phyloP scores from a whole-genome alignment of 2,888 invertebrate species.

The Sinodicranocentrus sp. region DNA sequence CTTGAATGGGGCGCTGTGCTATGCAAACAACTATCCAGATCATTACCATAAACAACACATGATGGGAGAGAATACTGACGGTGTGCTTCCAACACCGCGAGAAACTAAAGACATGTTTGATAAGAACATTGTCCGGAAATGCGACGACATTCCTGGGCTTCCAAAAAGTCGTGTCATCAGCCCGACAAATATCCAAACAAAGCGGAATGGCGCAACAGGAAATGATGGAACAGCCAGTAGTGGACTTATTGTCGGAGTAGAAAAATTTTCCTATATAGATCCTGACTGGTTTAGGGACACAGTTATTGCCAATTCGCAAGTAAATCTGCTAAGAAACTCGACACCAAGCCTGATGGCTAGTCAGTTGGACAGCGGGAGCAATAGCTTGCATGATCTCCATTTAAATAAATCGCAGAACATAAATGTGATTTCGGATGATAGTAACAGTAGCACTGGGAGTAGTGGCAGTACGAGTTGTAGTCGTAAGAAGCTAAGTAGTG shows the following conservation, averaged over 20 bases:
- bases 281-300: conserved; percentile 76
- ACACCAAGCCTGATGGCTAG: conserved; percentile 39
- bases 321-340: conserved; percentile 67
- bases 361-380: conserved; percentile 20
- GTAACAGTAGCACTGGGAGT: conserved; percentile 36
- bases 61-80: background rate
- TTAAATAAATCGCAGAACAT: conserved; percentile 58
- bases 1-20: conserved; percentile 39
- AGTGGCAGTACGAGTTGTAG: conserved; percentile 60
- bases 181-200: conserved; percentile 39
- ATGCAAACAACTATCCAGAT: conserved; percentile 53
- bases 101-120: conserved; percentile 67
- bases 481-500: conserved; percentile 44
- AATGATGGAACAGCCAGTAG: conserved; percentile 26
- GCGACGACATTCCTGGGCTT: conserved; percentile 68
- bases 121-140: conserved; percentile 54
- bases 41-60: conserved; percentile 56
- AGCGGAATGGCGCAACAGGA: conserved; percentile 37
- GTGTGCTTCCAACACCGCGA: no score
- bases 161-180: conserved; percentile 48
- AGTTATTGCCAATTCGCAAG: conserved; percentile 74
- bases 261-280: conserved; percentile 75
- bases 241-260: conserved; percentile 54
- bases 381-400: conserved; percentile 58
- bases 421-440: conserved; percentile 47